These are phyloP conservation scores for Aurelia coerulea DNA, from an alignment of 30 jellyfish, hydroid and myxozoan species.

Conservation along the genomic window DNA sequence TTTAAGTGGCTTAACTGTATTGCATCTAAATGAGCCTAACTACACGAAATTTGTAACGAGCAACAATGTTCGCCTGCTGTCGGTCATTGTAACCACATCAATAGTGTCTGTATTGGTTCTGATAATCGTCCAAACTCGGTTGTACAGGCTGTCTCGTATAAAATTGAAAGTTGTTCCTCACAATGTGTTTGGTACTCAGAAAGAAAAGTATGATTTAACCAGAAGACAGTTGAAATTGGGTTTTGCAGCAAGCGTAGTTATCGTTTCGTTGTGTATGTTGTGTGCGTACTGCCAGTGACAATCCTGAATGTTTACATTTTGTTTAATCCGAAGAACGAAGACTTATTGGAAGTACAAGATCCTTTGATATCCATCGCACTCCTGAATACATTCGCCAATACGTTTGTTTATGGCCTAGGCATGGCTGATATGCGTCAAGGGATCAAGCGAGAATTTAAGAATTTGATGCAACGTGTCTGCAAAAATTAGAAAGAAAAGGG, in stretches of 20 bases:
- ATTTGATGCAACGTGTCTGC: too few species aligned
- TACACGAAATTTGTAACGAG: background rate
- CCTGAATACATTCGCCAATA: too few species aligned
- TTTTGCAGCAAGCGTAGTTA: background rate
- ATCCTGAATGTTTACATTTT: too few species aligned
- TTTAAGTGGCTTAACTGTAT: background rate
- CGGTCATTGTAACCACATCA: background rate
- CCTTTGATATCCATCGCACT: too few species aligned
- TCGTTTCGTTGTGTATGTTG: too few species aligned
- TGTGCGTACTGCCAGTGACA: too few species aligned
- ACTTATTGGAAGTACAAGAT: too few species aligned
- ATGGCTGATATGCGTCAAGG: too few species aligned
- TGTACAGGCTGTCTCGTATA: background rate
- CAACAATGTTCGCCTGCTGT: background rate
- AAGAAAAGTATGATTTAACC: background rate
- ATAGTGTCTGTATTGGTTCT: background rate
- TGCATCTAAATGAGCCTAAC: background rate
- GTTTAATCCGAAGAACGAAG: too few species aligned
- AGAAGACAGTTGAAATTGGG: conserved; percentile 12
- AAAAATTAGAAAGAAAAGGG: too few species aligned
- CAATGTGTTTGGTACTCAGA: background rate
- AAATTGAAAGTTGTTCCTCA: background rate
- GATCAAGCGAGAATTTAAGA: too few species aligned
- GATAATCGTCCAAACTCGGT: background rate
- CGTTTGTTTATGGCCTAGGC: too few species aligned